These are phyloP conservation scores for Ascidia mentula DNA, from an alignment of 23 tunicate species.

Conservation along the genomic window DNA sequence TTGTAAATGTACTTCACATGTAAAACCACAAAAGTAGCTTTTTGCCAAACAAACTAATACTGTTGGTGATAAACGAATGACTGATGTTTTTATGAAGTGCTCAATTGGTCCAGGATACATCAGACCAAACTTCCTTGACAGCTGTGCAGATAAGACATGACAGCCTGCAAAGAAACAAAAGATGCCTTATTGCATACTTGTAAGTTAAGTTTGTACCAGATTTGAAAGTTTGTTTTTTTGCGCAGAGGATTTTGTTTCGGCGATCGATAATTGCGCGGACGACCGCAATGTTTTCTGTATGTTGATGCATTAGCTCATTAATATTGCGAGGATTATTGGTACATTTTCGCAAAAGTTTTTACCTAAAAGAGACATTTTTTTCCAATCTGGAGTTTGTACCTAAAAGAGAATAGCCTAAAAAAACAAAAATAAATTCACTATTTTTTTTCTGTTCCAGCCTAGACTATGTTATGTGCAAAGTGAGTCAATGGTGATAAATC, in stretches of 20 bases:
- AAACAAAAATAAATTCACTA: background rate
- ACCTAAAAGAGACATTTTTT: too few species aligned
- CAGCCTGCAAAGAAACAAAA: constrained; percentile 77
- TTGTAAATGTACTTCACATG: background rate
- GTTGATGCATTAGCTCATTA: too few species aligned
- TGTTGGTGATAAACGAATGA: background rate
- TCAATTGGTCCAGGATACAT: constrained; percentile 41
- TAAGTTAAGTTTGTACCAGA: constrained; percentile 22
- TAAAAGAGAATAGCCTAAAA: too few species aligned
- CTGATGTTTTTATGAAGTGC: constrained; percentile 26
- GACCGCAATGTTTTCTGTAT: too few species aligned
- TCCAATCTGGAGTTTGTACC: too few species aligned
- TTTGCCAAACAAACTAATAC: background rate
- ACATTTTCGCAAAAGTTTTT: too few species aligned
- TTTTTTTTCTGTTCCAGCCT: background rate
- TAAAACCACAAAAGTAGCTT: background rate
- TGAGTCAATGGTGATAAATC: too few species aligned
- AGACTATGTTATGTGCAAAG: too few species aligned
- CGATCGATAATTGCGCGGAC: too few species aligned
- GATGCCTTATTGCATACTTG: constrained; percentile 92
- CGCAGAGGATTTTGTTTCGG: too few species aligned
- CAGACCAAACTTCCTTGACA: constrained; percentile 56
- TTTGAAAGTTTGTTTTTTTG: too few species aligned
- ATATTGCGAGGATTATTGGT: too few species aligned
- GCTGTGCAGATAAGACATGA: constrained; percentile 81